Base-by-base conservation (phyloP, 92 coral and sea anemone species). In the Scolanthus callimorphus region DNA sequence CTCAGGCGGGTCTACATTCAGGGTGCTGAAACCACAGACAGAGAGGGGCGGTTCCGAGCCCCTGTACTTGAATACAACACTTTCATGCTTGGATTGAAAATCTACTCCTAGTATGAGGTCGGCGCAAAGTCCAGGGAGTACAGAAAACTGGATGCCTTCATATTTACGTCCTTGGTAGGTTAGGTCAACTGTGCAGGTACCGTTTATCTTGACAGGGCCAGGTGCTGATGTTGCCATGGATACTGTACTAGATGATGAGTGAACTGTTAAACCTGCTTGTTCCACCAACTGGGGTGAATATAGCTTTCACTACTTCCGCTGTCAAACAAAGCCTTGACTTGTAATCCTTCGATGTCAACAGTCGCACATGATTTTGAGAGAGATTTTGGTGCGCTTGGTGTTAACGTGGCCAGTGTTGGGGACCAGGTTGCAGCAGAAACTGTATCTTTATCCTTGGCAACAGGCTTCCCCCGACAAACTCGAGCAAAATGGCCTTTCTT, bases 281-380 rank as follows among this genome's bases (percentile, higher is more conserved):
- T 67, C 51, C 1, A 54, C 82, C 23, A 74, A 44, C 78, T 68
- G 15, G 81, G 88, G 45, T 68, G 74, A 17, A 81, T 81, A 30
- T 31, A 69, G 46, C 81, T 83, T 21, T 84, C 85, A 11, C 69
- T 55, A 19, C 76, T 73, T 3, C 81, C 62, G 20, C 86, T 79
- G 49, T 84, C 83, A 57, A 79, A 73, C 4, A 84, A 66, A 0
- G 86, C 85, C 20, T 71, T 46, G n/a, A 82, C 75, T 19, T 22
- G 34, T 63, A 39, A 31, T 4, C 29, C 73, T n/a, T n/a, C 25
- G 28, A 54, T 25, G 21, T n/a, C 46, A 27, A 65, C 75, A 60
- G 75, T 67, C 0, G 51, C 69, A 11, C 78, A 23, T 13, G 78
- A 77, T 37, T 39, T 65, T 47, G 22, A 29, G 12, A 74, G 74